Conservation (phyloP, 2,113 vertebrate genomes). For the Delphinapterus leucas region DNA sequence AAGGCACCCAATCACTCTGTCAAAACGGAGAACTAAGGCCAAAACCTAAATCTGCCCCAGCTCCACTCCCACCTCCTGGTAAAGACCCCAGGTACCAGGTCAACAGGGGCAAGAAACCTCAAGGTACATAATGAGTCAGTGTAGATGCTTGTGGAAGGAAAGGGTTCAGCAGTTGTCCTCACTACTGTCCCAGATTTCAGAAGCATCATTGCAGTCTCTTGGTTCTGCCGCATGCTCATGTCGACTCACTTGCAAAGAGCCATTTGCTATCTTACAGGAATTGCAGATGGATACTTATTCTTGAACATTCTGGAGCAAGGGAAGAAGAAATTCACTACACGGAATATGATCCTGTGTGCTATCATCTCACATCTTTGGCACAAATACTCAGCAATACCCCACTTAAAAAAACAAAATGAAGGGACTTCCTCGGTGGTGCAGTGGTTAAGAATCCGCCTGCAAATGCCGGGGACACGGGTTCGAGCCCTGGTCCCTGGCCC, state of each 20-base stretch:
- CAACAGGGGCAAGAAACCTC: background rate
- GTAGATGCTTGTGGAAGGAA: accelerated
- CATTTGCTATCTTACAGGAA: background rate
- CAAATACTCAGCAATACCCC: background rate
- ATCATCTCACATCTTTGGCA: background rate
- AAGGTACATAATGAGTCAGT: accelerated
- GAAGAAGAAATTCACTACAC: background rate
- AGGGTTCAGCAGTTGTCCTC: accelerated
- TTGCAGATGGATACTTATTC: background rate
- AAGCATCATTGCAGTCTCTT: background rate
- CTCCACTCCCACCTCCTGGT: background rate
- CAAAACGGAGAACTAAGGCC: background rate
- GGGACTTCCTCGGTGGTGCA: too few relatives aligned
- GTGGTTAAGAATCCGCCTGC: too few relatives aligned
- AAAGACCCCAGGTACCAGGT: background rate
- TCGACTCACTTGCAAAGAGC: background rate
- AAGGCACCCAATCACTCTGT: background rate
- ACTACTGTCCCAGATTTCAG: background rate
- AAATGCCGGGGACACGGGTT: too few relatives aligned
- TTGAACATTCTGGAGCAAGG: background rate
- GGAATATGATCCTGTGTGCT: background rate
- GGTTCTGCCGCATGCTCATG: background rate
- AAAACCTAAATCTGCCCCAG: background rate
- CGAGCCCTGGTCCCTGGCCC: too few relatives aligned
- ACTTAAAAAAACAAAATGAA: background rate